Evolutionary conservation across 1,140 invertebrate genomes (phyloP), one percentile per base, ranked within the genome.

Genomic region (Oryctes rhinoceros): DNA sequence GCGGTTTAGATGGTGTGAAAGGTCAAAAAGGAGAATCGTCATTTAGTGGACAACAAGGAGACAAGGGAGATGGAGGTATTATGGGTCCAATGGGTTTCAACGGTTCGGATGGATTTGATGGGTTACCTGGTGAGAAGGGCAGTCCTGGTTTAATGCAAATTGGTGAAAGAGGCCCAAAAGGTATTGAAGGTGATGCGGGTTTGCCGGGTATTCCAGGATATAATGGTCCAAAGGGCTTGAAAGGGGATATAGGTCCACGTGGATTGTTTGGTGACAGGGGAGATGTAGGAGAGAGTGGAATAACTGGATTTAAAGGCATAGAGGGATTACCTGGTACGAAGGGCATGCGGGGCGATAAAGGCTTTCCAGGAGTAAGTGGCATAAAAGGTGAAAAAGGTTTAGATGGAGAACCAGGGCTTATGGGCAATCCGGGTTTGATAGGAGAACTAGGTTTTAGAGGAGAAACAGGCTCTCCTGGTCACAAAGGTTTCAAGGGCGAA

Each of bases 11-110:
- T 18, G 53, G 53, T 6, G 3, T n/a, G 18, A 59, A 89, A 79
- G 91, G 91, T 37, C 18, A 84, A 47, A 88, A 87, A 79, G 93
- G 93, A 78, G 83, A 88, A n/a, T 86, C 88, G 90, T 91, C 92
- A 1, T 91, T 90, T 78, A 91, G 90, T 81, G 94, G 94, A 76
- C 88, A 89, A 15, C 93, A 94, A 87, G 94, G 94, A 80, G 89
- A 91, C 15, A 78, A 85, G 4, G 94, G 94, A 18, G 89, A 91
- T 59, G 83, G 85, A 37, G 93, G 92, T 30, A 83, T 84, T 37
- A 79, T 85, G 0, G 91, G 91, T 77, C 81, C 85, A 1, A 87
- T 86, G 3, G 92, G 92, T n/a, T 84, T 85, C 74, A 83, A 84
- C 62, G 90, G 89, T 62, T 74, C 62, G 20, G 83, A 84, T 20